Percentiles rank a stretch among this genome's conserved stretches.
These are phyloP conservation scores for Tauraco erythrolophus DNA, from an alignment of 2,113 vertebrate genomes.

Conservation along the genomic window DNA sequence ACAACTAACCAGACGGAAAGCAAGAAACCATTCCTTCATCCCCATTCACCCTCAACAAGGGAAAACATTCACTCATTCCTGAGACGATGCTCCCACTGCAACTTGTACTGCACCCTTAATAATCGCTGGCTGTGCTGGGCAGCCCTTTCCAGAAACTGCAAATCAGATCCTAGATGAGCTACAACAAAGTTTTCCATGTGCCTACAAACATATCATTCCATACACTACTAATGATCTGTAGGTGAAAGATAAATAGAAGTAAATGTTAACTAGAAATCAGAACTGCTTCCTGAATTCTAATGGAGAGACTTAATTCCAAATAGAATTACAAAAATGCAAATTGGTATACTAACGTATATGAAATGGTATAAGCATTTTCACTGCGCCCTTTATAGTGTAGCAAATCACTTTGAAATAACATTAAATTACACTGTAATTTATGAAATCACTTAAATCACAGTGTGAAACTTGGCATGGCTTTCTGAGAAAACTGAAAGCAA, in stretches of 20 bases:
- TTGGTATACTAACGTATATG: background rate
- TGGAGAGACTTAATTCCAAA: background rate
- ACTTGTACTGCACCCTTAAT: background rate
- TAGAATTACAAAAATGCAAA: background rate
- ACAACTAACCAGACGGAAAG: background rate
- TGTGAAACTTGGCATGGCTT: background rate
- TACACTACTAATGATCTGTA: background rate
- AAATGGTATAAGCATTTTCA: background rate
- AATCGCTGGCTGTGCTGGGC: background rate
- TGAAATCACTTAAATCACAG: background rate
- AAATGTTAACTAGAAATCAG: background rate
- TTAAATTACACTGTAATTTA: background rate
- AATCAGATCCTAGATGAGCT: background rate
- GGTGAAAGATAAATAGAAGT: background rate
- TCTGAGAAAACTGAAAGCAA: background rate
- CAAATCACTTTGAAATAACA: background rate
- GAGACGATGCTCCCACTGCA: background rate
- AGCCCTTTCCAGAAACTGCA: constrained; percentile 12
- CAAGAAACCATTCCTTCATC: background rate
- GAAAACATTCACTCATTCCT: constrained; percentile 7
- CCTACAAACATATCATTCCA: background rate
- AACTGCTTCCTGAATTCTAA: background rate
- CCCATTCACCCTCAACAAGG: background rate
- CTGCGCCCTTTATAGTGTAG: background rate
- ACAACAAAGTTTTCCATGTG: background rate